Evolutionary conservation across 2,113 vertebrate genomes (phyloP).

Genomic region (Bettongia penicillata): DNA sequence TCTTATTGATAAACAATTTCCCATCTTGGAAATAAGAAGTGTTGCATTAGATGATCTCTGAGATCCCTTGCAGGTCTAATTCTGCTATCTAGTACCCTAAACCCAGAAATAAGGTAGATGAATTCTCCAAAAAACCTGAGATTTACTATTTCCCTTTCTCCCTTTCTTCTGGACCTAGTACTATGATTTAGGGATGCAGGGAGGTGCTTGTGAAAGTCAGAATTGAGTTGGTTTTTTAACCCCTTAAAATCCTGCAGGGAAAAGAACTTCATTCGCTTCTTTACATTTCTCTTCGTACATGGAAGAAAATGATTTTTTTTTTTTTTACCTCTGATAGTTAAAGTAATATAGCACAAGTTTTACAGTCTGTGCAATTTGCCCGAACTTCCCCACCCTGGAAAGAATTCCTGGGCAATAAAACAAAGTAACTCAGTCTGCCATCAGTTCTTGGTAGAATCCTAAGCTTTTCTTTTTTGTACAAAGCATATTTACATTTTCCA

Average conservation of each 20-base stretch:
- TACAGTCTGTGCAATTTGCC: not conserved
- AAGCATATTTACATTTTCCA: not conserved
- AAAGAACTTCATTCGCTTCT: not conserved
- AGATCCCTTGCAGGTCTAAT: not conserved
- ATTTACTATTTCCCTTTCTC: not conserved
- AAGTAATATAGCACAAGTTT: not conserved
- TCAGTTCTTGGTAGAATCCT: not conserved
- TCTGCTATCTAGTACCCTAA: not conserved
- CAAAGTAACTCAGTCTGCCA: not conserved
- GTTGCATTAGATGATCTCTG: not conserved
- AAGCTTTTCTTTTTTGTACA: not conserved
- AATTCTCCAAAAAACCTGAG: not conserved
- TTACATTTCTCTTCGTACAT: slow-evolving; percentile 4
- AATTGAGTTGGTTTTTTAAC: not conserved
- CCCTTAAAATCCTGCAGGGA: slow-evolving; percentile 4
- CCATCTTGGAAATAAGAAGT: not conserved
- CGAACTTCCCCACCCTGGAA: not conserved
- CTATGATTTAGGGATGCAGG: not conserved
- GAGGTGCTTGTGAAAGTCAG: not conserved
- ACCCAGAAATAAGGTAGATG: not conserved
- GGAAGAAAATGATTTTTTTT: not conserved
- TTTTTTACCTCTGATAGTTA: not conserved
- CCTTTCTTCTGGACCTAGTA: not conserved
- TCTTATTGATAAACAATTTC: not conserved
- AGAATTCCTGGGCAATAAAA: not conserved